Base-by-base conservation (phyloP, 2,113 vertebrate genomes). In the Orientallactaga bullata region DNA sequence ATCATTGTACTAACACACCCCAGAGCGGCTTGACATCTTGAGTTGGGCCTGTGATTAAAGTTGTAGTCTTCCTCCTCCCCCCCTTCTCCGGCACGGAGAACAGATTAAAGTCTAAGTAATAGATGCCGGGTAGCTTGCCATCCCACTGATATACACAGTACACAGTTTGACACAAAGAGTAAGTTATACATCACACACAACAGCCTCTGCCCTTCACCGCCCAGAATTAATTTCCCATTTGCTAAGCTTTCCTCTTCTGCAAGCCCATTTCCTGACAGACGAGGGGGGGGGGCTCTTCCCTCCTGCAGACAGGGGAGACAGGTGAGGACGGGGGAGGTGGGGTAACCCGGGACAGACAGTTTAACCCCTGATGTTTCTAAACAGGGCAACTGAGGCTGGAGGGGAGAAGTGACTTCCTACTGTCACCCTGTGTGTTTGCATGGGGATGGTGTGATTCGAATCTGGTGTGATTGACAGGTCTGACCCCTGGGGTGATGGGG, bases 51-150 rank as follows among this genome's bases (percentile, higher is more conserved):
- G 96, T 95, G 94, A 92, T 93, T 83, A 69, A 96, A 96, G 92
- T 90, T 88, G 74, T 90, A 74, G 95, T 94, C 87, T 88, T 88
- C 94, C 35, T 61, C 84, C 51, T 87, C 89, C 51, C 84, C 91
- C 93, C 55, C 89, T 88, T 78, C 81, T 77, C 85, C 79, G 6
- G 88, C 26, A 26, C 23, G 17, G 93, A 94, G 83, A 95, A 90
- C 85, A 86, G 95, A 95, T 94, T 92, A 95, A 71, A 96, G 92
- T 85, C 51, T 28, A 94, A 96, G 91, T 94, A 93, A 94, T 93
- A 89, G 77, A 77, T 93, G 91, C 79, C 58, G 93, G 92, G 26
- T 89, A 10, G 10, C 95, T 74, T 84, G 93, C 37, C 24, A 91
- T 85, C 66, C 91, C 74, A 83, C 84, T 93, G 95, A 90, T 93